Conservation (phyloP, 2,888 invertebrate genomes). For the Lycocerus yunnanus region DNA sequence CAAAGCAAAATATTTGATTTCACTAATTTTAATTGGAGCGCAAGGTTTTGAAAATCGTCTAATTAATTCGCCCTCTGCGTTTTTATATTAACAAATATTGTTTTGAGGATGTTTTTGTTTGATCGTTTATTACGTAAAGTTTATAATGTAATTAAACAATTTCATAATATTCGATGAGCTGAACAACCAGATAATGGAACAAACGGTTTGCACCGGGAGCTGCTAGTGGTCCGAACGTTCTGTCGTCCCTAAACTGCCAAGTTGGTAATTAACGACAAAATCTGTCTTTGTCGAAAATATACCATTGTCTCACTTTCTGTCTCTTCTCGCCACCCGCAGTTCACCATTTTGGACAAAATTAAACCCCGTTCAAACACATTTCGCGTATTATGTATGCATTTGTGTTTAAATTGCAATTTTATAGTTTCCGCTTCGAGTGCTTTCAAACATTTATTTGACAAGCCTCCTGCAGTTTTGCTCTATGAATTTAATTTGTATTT, state of each 20-base stretch:
- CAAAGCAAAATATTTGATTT: background rate
- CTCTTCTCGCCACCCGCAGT: constrained; percentile 15
- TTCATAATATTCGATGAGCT: constrained; percentile 24
- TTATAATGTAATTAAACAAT: constrained; percentile 18
- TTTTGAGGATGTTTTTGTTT: background rate
- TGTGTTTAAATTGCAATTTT: constrained; percentile 19
- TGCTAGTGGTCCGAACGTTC: constrained; percentile 12
- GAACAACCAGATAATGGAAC: constrained; percentile 25
- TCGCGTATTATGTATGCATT: constrained; percentile 13
- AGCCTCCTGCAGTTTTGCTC: background rate
- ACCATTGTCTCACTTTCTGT: constrained; percentile 22
- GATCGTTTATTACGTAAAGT: background rate
- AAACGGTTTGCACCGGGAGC: constrained; percentile 21
- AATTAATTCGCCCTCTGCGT: background rate
- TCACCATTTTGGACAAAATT: background rate
- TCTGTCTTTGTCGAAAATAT: constrained; percentile 10
- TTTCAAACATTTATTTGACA: background rate
- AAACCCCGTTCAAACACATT: background rate
- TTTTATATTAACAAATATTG: background rate
- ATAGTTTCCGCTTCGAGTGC: constrained; percentile 12
- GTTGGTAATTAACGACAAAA: constrained; percentile 25
- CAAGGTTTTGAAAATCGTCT: background rate
- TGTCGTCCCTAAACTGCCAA: constrained; percentile 22
- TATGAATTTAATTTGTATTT: background rate
- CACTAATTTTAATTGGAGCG: background rate